Conservation (phyloP, 2,113 vertebrate genomes). For the Lynx canadensis region DNA sequence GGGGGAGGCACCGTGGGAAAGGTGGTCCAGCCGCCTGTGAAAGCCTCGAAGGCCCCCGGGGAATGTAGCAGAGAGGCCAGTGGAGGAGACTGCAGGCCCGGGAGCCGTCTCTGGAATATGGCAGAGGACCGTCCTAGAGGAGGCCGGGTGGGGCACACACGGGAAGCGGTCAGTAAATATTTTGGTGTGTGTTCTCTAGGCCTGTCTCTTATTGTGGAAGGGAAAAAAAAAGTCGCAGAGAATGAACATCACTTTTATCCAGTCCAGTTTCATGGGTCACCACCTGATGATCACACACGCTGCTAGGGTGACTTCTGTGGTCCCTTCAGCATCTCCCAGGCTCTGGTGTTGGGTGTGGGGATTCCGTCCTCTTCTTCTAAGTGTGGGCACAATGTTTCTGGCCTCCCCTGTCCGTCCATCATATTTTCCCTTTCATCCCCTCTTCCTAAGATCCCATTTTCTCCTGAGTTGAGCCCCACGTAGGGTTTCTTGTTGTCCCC, state of each 20-base stretch:
- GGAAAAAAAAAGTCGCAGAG: neutral
- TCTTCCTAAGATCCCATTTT: neutral
- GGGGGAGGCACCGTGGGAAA: neutral
- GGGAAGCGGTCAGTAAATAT: neutral
- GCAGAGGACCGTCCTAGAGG: neutral
- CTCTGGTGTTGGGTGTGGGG: neutral
- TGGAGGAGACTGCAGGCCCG: neutral
- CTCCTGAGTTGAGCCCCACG: neutral
- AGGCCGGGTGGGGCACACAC: neutral
- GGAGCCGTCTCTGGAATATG: neutral
- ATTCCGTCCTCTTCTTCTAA: neutral
- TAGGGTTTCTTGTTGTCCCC: neutral
- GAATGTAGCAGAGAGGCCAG: neutral
- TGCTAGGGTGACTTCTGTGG: neutral
- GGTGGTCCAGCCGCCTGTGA: neutral
- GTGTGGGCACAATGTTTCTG: neutral
- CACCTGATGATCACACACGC: accelerated
- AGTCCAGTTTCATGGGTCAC: neutral
- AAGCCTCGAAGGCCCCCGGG: accelerated
- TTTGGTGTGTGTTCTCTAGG: neutral
- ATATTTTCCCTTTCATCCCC: neutral
- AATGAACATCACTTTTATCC: neutral
- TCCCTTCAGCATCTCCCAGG: neutral
- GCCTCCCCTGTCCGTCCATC: neutral
- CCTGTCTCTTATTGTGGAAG: neutral